Evolutionary conservation across 2,797 vertebrate genomes (phyloP).

Genomic region (Syncerus caffer): DNA sequence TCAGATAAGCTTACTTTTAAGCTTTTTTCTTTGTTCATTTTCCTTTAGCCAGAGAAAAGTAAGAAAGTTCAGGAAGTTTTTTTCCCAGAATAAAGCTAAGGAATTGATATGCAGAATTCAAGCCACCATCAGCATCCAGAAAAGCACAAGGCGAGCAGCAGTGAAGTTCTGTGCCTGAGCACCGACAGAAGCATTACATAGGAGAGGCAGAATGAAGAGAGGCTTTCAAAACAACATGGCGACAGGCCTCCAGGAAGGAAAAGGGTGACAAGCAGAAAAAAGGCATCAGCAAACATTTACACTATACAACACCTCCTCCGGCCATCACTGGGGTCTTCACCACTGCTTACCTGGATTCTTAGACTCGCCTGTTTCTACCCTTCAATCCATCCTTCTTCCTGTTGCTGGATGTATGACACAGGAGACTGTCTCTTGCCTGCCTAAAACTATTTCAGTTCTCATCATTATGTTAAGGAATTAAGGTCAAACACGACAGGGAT

Average conservation of each 20-base stretch:
- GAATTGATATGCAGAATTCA: background rate
- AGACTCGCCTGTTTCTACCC: background rate
- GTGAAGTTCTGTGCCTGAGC: background rate
- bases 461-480: background rate
- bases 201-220: background rate
- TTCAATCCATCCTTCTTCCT: background rate
- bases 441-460: background rate
- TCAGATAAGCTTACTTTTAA: background rate
- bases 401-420: background rate
- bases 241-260: background rate
- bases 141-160: background rate
- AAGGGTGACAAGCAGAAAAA: background rate
- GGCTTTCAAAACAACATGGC: background rate
- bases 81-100: background rate
- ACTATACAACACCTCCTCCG: background rate
- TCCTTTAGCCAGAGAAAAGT: background rate
- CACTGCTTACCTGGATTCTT: background rate
- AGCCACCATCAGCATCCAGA: background rate
- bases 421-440: background rate
- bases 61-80: background rate
- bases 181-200: background rate
- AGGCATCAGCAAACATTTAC: background rate
- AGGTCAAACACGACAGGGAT: background rate
- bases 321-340: background rate
- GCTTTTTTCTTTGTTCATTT: background rate